Conservation (phyloP, 1,140 invertebrate species). For the Eurosta solidaginis region DNA sequence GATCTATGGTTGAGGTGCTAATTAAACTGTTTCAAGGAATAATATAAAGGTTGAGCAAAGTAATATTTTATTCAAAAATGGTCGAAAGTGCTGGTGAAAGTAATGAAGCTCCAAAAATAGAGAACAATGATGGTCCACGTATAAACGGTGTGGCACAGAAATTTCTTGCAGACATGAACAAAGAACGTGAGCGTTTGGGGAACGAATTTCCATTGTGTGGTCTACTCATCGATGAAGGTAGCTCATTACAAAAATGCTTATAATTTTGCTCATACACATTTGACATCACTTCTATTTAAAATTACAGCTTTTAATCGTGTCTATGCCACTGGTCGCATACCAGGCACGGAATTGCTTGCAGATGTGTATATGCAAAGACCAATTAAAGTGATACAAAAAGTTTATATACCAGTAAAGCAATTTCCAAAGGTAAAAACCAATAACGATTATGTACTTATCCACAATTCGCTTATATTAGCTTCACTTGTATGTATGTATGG, state of each 20-base stretch:
- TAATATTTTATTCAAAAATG: too few species aligned
- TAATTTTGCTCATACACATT: background rate
- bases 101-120: background rate
- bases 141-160: slow-evolving; percentile 12
- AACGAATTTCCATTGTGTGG: background rate
- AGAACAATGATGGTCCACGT: background rate
- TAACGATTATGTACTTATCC: background rate
- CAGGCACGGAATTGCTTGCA: slow-evolving; percentile 70
- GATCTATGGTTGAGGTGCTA: too few species aligned
- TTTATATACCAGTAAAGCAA: slow-evolving; percentile 82
- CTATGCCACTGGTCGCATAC: slow-evolving; percentile 61
- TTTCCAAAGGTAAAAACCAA: slow-evolving; percentile 69
- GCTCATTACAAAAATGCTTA: too few species aligned
- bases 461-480: too few species aligned
- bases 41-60: too few species aligned
- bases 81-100: background rate
- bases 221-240: slow-evolving; percentile 8
- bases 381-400: slow-evolving; percentile 79
- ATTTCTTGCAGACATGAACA: slow-evolving; percentile 1
- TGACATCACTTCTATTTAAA: background rate
- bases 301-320: slow-evolving; percentile 30
- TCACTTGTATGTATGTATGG: too few species aligned
- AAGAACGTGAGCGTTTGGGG: background rate
- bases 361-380: slow-evolving; percentile 87
- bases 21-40: background rate